These are phyloP conservation scores for Callocephalon fimbriatum DNA, from an alignment of 2,113 vertebrate genomes.

Conservation along the genomic window DNA sequence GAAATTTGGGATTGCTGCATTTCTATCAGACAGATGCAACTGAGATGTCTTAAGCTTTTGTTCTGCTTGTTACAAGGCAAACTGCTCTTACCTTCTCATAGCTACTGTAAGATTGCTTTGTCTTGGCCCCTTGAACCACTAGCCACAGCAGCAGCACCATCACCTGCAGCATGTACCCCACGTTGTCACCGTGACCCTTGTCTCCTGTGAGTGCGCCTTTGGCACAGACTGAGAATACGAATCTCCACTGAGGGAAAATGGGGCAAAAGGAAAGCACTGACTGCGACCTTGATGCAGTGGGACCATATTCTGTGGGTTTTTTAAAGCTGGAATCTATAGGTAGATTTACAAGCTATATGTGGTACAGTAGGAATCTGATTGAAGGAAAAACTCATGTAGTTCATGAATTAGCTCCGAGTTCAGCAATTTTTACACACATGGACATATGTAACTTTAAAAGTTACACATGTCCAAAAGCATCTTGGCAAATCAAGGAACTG, in stretches of 20 bases:
- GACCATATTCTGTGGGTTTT: background rate
- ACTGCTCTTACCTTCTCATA: background rate
- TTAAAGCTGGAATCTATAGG: background rate
- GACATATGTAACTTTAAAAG: background rate
- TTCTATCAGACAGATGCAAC: background rate
- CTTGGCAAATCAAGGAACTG: background rate
- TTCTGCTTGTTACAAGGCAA: background rate
- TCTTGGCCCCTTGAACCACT: background rate
- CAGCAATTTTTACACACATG: background rate
- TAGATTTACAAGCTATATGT: background rate
- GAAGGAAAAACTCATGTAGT: background rate
- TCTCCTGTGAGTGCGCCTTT: background rate
- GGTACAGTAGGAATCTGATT: background rate
- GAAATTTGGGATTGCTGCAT: background rate
- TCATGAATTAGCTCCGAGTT: background rate
- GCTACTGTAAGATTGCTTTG: background rate
- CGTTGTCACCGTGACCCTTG: background rate
- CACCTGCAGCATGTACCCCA: accelerated
- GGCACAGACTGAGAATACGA: background rate
- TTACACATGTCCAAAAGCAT: background rate
- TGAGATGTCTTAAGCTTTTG: background rate
- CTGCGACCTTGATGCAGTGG: background rate
- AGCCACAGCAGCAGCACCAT: background rate
- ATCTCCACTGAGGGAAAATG: background rate
- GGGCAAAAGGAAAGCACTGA: background rate